Percentiles rank a stretch among this genome's conserved stretches.
Conservation (phyloP, 2,888 invertebrate species). For the Drosophila acutilabella region DNA sequence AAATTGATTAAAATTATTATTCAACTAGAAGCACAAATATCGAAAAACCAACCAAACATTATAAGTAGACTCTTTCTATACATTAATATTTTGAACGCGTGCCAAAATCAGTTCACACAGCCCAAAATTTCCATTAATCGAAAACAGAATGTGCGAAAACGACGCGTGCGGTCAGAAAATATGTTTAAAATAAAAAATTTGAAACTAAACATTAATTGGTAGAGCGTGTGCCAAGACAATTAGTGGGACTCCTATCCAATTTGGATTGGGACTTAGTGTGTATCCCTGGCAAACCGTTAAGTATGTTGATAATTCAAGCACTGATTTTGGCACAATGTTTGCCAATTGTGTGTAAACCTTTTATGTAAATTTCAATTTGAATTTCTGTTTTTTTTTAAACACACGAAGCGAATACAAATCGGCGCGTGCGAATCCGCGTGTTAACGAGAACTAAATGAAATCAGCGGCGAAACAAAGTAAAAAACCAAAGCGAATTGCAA, state of each 20-base stretch:
- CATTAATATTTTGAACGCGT: slow-evolving; percentile 54
- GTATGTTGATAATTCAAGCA: slow-evolving; percentile 38
- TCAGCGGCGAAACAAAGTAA: slow-evolving; percentile 21
- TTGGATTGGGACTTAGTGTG: slow-evolving; percentile 1
- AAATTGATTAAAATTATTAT: slow-evolving; percentile 21
- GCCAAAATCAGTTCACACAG: slow-evolving; percentile 51
- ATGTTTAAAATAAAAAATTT: slow-evolving; percentile 4
- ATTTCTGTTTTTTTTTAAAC: not conserved
- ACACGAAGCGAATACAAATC: slow-evolving; percentile 27
- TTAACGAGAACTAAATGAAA: slow-evolving; percentile 74
- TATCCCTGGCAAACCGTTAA: slow-evolving; percentile 28
- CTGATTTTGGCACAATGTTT: slow-evolving; percentile 26
- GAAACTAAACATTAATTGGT: slow-evolving; percentile 12
- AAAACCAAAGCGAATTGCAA: slow-evolving; percentile 16
- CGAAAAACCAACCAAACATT: slow-evolving; percentile 17
- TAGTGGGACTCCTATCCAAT: slow-evolving; percentile 24
- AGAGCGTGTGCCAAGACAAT: slow-evolving; percentile 43
- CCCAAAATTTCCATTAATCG: not conserved
- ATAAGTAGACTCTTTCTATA: slow-evolving; percentile 15
- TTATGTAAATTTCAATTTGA: slow-evolving; percentile 18
- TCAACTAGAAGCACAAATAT: slow-evolving; percentile 31
- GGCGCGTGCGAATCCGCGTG: slow-evolving; percentile 75
- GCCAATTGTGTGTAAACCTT: slow-evolving; percentile 35
- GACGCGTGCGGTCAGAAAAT: slow-evolving; percentile 25
- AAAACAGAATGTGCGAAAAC: slow-evolving; percentile 27